Percentiles rank a stretch among this genome's conserved stretches.
phyloP scores from a whole-genome alignment of 2,888 invertebrate species.

The Callosobruchus maculatus region DNA sequence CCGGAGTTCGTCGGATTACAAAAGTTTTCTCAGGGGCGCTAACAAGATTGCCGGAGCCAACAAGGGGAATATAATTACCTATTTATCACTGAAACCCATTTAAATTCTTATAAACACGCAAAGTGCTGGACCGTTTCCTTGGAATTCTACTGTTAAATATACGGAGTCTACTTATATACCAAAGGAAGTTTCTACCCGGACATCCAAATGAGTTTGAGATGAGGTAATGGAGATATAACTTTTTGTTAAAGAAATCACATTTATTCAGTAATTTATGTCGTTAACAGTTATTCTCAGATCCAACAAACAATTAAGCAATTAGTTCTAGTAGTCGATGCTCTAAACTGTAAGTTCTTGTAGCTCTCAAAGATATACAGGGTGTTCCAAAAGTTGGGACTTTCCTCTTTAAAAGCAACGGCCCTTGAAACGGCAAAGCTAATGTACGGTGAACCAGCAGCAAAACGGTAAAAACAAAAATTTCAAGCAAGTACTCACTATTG shows the following conservation, averaged over 20 bases:
- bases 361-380: too few relatives aligned
- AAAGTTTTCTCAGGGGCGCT: neutral
- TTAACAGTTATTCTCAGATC: too few relatives aligned
- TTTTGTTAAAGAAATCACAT: neutral
- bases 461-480: too few relatives aligned
- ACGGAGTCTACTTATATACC: neutral
- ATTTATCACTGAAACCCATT: constrained; percentile 10
- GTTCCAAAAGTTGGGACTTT: too few relatives aligned
- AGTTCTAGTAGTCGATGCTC: too few relatives aligned
- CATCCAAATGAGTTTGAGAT: neutral
- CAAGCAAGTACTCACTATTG: too few relatives aligned
- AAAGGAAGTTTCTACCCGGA: neutral
- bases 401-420: too few relatives aligned
- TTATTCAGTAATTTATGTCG: too few relatives aligned
- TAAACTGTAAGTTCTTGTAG: too few relatives aligned
- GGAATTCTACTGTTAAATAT: neutral
- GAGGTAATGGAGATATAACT: neutral
- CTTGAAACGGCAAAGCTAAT: too few relatives aligned
- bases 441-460: too few relatives aligned
- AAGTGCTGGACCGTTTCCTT: neutral
- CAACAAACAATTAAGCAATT: too few relatives aligned
- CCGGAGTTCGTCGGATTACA: neutral
- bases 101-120: constrained; percentile 6
- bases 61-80: constrained; percentile 8
- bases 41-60: neutral